These are phyloP conservation scores for Aurelia sp. DNA, from an alignment of 30 jellyfish, hydroid and myxozoan genomes.

Conservation along the genomic window DNA sequence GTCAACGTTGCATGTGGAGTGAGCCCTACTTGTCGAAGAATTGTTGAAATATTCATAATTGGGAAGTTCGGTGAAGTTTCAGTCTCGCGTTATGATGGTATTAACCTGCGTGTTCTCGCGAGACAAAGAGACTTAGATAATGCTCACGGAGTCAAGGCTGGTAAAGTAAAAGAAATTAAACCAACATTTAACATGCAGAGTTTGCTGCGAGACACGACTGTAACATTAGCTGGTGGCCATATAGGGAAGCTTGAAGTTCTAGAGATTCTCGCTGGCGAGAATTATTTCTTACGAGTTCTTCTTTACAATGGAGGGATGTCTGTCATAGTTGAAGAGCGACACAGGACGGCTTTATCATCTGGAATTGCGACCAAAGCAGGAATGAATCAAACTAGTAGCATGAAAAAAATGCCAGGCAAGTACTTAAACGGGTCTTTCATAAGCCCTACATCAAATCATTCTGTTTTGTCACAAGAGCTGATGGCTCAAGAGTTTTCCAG, in stretches of 20 bases:
- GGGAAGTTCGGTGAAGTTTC: conserved; percentile 58
- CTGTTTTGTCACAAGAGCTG: conserved; percentile 23
- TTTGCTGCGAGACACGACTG: conserved; percentile 49
- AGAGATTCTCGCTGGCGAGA: conserved; percentile 37
- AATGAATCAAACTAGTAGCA: not conserved
- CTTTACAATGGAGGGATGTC: conserved; percentile 27
- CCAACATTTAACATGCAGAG: conserved; percentile 22
- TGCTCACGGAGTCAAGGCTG: not conserved
- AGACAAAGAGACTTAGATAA: not conserved
- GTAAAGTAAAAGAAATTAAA: not conserved
- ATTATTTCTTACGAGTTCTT: conserved; percentile 7
- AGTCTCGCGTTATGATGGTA: conserved; percentile 13
- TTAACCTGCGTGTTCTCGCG: conserved; percentile 1
- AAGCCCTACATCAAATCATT: not conserved
- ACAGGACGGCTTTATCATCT: not conserved
- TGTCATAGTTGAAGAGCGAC: conserved; percentile 15
- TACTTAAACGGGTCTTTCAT: conserved; percentile 41
- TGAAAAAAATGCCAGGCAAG: conserved; percentile 7
- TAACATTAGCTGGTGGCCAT: conserved; percentile 20
- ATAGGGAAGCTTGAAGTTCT: conserved; percentile 10
- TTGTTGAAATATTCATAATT: conserved; percentile 37
- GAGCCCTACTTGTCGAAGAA: conserved; percentile 33
- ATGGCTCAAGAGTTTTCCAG: conserved; percentile 21
- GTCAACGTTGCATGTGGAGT: conserved; percentile 39
- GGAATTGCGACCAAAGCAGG: conserved; percentile 26